A percentile compares a stretch with the other conserved stretches of the same genome.
Evolutionary conservation across 2,113 vertebrate genomes (phyloP).

Genomic region (Chaetodon auriga): DNA sequence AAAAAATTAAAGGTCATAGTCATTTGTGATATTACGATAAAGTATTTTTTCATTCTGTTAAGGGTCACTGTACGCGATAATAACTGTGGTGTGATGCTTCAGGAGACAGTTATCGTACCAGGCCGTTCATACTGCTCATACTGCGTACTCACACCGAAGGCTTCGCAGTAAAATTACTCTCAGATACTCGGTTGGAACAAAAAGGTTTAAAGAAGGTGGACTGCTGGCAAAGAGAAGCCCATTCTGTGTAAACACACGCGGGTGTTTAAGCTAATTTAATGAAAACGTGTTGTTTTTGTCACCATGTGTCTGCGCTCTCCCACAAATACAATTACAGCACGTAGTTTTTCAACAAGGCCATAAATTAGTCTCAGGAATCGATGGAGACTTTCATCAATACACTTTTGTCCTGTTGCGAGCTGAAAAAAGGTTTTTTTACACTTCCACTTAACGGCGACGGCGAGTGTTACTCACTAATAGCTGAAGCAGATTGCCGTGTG

Average conservation of each 20-base stretch:
- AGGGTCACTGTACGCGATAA: too few species aligned
- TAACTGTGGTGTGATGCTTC: too few species aligned
- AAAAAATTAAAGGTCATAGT: too few species aligned
- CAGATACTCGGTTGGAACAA: not conserved
- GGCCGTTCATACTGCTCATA: too few species aligned
- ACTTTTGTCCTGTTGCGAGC: not conserved
- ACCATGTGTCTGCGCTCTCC: not conserved
- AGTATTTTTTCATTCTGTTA: too few species aligned
- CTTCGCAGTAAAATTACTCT: not conserved
- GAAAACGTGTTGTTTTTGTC: not conserved
- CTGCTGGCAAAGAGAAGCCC: not conserved
- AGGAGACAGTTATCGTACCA: too few species aligned
- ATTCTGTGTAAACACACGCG: not conserved
- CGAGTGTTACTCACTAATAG: constrained; percentile 87
- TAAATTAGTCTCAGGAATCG: not conserved
- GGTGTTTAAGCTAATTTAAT: not conserved
- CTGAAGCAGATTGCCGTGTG: constrained; percentile 90
- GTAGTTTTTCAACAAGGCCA: not conserved
- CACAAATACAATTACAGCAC: not conserved
- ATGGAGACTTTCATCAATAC: not conserved
- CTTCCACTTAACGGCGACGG: not conserved
- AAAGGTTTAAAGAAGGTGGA: not conserved
- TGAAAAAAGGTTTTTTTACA: not conserved
- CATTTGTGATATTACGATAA: too few species aligned
- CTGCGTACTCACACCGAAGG: too few species aligned